A percentile compares a stretch with the other conserved stretches of the same genome.
Conservation (phyloP, 2,113 vertebrate species). For the Cnemophilus loriae region DNA sequence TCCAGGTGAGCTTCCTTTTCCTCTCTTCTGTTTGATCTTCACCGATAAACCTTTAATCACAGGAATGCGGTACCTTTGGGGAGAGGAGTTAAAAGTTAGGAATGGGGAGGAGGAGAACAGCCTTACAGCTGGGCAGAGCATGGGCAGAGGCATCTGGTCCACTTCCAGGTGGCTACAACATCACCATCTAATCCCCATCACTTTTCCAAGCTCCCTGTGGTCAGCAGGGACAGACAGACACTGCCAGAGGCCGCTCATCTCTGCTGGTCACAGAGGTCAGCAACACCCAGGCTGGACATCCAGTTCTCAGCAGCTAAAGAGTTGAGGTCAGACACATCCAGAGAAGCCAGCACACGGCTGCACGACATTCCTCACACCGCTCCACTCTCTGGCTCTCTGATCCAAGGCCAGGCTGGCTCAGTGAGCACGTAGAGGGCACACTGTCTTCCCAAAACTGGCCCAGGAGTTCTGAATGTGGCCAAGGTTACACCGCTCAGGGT, state of each 20-base stretch:
- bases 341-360: background rate
- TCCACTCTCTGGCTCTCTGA: background rate
- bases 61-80: conserved; percentile 51
- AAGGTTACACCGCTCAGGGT: background rate
- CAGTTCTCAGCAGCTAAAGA: conserved; percentile 30
- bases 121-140: conserved; percentile 19
- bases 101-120: background rate
- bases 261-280: conserved; percentile 34
- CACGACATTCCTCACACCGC: background rate
- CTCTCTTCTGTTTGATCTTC: conserved; percentile 44
- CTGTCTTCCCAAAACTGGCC: background rate
- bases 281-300: conserved; percentile 3
- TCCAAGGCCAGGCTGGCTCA: background rate
- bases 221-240: conserved; percentile 15
- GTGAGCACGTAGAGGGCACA: background rate
- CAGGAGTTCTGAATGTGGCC: background rate
- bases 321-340: conserved; percentile 46
- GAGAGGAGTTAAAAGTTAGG: conserved; percentile 51
- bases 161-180: background rate
- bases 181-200: background rate
- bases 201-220: background rate
- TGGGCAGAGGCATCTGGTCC: background rate
- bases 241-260: background rate
- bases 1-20: conserved; percentile 17
- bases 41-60: conserved; percentile 39